Evolutionary conservation across 2,888 invertebrate genomes (phyloP), one percentile per base, ranked within the genome.

Genomic region (Epicampocera succincta): DNA sequence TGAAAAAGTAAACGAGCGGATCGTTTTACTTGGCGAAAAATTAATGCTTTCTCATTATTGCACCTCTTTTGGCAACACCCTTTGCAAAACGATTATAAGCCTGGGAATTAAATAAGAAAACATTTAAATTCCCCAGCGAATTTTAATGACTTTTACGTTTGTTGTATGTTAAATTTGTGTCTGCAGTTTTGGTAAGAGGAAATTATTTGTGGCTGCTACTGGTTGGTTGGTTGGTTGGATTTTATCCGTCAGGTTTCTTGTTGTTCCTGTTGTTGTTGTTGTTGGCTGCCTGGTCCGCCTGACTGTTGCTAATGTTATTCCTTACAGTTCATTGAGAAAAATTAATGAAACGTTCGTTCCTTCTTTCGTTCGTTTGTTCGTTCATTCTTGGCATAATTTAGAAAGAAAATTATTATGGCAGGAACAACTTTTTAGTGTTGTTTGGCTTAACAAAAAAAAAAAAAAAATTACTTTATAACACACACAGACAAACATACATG

Each of bases 271-370:
- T 25, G 2, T 25, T 5, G 3, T 25, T 33, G 6, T 9, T 33
- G 9, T 33, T 52, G 50, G 3, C 12, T 44, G 48, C 3, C 19
- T 61, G 29, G 12, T 19, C 29, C 15, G n/a, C 8, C 19, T 58
- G 77, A 25, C 72, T 72, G 61, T 81, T 73, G 81, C 77, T 69
- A 73, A 56, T 76, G 61, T 73, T 80, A 82, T 83, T 84, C 40
- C 69, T 74, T 74, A 42, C 77, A 78, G 78, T 82, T 78, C 74
- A 84, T 85, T 85, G 84, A 82, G 82, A 84, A 84, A 84, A 85
- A 84, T 85, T 85, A 84, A 85, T 85, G 85, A 84, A 85, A 84
- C 84, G 83, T 86, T n/a, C n/a, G n/a, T n/a, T n/a, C n/a, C n/a
- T n/a, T n/a, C n/a, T n/a, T n/a, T n/a, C n/a, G n/a, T n/a, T n/a